A percentile compares a stretch with the other conserved stretches of the same genome.
phyloP scores from a whole-genome alignment of 23 tunicate genomes.

The Ascidia mentula region DNA sequence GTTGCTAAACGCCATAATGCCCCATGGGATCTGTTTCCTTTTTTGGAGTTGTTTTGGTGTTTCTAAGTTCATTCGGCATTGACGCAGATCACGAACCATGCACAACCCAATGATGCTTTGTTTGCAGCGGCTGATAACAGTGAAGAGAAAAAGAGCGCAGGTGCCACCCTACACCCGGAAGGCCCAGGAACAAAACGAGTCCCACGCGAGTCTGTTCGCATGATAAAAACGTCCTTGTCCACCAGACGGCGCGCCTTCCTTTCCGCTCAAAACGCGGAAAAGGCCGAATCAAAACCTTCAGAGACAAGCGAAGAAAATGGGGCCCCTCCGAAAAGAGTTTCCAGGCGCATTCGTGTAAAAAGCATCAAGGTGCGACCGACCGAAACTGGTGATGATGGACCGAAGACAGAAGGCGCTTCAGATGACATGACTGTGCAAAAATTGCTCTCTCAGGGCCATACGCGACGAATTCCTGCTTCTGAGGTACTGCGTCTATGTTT shows the following conservation, averaged over 20 bases:
- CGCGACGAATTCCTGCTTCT: background rate
- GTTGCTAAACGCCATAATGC: no score
- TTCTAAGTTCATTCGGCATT: no score
- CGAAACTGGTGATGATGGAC: no score
- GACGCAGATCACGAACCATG: no score
- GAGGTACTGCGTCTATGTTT: no score
- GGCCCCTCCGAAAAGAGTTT: background rate
- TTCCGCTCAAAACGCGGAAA: conserved; percentile 16
- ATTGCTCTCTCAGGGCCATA: background rate
- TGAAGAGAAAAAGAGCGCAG: background rate
- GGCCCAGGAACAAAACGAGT: background rate
- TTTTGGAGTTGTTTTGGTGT: no score
- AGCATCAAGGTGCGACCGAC: conserved; percentile 10
- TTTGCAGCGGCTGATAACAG: background rate
- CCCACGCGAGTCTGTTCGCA: background rate
- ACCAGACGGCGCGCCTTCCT: conserved; percentile 28
- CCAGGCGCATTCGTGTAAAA: conserved; percentile 16
- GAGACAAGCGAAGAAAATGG: background rate
- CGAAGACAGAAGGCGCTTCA: background rate
- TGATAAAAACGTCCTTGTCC: conserved; percentile 10
- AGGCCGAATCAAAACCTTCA: background rate
- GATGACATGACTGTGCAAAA: background rate
- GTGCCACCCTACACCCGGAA: background rate
- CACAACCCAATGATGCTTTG: no score
- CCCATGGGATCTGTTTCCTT: no score